phyloP scores from a whole-genome alignment of 2,888 invertebrate genomes.

The Beris morrisii region DNA sequence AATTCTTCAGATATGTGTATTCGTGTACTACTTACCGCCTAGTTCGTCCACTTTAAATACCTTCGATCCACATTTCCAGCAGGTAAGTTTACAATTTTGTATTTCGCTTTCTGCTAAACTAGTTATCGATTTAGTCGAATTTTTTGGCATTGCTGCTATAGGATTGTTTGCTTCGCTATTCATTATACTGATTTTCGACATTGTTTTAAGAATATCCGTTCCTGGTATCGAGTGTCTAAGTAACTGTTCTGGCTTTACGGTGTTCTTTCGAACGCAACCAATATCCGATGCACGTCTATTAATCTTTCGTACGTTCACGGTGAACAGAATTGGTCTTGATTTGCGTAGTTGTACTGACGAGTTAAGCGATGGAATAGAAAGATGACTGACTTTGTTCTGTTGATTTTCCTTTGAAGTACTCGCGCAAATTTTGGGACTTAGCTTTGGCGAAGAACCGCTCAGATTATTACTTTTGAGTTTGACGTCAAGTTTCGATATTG shows the following conservation, averaged over 20 bases:
- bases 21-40: constrained; percentile 21
- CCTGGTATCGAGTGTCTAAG: constrained; percentile 39
- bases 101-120: constrained; percentile 27
- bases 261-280: constrained; percentile 22
- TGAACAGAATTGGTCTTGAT: constrained; percentile 35
- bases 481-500: constrained; percentile 11
- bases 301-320: constrained; percentile 39
- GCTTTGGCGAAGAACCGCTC: neutral
- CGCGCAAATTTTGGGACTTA: constrained; percentile 8
- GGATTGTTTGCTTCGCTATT: neutral
- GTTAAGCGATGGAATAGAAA: neutral
- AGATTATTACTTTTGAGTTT: neutral
- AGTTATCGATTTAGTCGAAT: constrained; percentile 5
- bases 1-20: neutral
- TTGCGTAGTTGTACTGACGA: constrained; percentile 6
- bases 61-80: constrained; percentile 36
- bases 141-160: constrained; percentile 1
- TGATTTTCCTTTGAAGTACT: constrained; percentile 6
- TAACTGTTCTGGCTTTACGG: constrained; percentile 20
- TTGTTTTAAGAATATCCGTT: constrained; percentile 29
- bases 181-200: constrained; percentile 24
- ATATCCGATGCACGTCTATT: constrained; percentile 39
- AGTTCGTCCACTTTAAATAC: constrained; percentile 33
- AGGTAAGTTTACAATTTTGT: constrained; percentile 27
- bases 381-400: constrained; percentile 3